A percentile compares a stretch with the other conserved stretches of the same genome.
Evolutionary conservation across 2,797 vertebrate species (phyloP).

Genomic region (Threskiornis aethiopicus): DNA sequence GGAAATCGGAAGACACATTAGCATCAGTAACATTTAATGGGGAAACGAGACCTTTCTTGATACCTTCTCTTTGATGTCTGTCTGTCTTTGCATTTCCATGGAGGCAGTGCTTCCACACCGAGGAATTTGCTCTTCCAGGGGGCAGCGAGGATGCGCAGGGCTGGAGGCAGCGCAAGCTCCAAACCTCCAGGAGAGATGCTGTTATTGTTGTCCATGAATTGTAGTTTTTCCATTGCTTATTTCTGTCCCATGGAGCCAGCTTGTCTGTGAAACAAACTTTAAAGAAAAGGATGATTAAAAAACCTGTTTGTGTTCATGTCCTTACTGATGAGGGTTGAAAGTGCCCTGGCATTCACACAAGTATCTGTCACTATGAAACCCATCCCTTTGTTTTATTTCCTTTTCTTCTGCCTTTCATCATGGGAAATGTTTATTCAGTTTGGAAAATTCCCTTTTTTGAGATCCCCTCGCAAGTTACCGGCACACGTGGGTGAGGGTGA

Average conservation of each 20-base stretch:
- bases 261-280: not conserved
- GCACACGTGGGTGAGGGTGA: not conserved
- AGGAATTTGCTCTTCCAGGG: not conserved
- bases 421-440: conserved; percentile 38
- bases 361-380: not conserved
- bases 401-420: conserved; percentile 6
- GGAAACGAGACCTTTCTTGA: not conserved
- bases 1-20: not conserved
- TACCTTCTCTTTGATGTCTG: not conserved
- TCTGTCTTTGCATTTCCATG: not conserved
- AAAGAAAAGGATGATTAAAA: not conserved
- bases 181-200: not conserved
- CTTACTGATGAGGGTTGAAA: not conserved
- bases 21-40: not conserved
- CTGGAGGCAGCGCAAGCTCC: not conserved
- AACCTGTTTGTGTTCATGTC: not conserved
- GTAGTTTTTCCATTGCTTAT: not conserved
- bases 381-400: not conserved
- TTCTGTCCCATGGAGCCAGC: not conserved
- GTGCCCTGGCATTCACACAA: not conserved
- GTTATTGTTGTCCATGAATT: not conserved
- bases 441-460: conserved; percentile 37
- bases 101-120: not conserved
- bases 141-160: not conserved
- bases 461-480: not conserved